These are phyloP conservation scores for Cydia fagiglandana DNA, from an alignment of 1,140 invertebrate genomes.

Conservation along the genomic window DNA sequence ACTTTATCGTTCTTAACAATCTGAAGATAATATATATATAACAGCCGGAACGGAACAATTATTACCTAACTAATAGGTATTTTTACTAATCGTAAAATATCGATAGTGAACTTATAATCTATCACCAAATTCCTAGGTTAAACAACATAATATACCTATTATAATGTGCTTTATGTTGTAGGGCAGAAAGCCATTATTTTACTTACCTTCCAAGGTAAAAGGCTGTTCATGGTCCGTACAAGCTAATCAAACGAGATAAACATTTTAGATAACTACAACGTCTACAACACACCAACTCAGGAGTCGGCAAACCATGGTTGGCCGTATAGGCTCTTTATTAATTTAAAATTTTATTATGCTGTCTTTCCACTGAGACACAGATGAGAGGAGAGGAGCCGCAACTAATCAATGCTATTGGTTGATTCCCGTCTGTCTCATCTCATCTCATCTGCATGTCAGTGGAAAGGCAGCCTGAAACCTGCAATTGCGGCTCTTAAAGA, in stretches of 20 bases:
- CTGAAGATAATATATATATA: background rate
- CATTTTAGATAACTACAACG: conserved; percentile 8
- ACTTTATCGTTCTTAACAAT: background rate
- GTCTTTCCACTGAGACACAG: too few relatives aligned
- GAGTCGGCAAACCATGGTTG: too few relatives aligned
- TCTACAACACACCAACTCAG: background rate
- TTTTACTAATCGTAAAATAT: background rate
- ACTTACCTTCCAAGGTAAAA: conserved; percentile 11
- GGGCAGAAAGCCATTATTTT: background rate
- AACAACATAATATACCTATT: background rate
- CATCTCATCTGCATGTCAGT: too few relatives aligned
- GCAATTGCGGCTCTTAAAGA: too few relatives aligned
- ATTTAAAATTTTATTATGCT: too few relatives aligned
- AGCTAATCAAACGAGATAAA: background rate
- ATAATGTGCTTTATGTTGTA: background rate
- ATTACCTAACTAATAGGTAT: too few relatives aligned
- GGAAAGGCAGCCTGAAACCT: too few relatives aligned
- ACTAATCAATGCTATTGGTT: too few relatives aligned
- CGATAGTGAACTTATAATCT: background rate
- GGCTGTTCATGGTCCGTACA: conserved; percentile 12
- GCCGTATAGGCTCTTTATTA: too few relatives aligned
- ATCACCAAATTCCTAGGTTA: background rate
- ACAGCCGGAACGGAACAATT: background rate
- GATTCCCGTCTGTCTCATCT: too few relatives aligned
- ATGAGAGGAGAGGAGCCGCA: too few relatives aligned